phyloP scores from a whole-genome alignment of 2,888 invertebrate genomes.

The Balanococcus diminutus region DNA sequence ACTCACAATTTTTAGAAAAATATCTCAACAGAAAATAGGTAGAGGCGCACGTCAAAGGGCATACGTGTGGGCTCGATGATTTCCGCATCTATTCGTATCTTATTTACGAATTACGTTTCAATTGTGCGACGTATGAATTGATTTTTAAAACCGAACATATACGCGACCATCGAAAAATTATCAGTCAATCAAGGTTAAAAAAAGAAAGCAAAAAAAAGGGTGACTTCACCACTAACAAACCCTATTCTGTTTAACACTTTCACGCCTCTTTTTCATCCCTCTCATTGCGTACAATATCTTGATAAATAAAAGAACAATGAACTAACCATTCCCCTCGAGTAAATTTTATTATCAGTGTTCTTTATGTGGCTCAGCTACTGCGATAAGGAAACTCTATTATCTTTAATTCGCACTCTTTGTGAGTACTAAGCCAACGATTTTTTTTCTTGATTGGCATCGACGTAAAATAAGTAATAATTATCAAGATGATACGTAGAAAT shows the following conservation, averaged over 20 bases:
- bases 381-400: slow-evolving; percentile 46
- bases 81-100: neutral
- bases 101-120: neutral
- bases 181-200: slow-evolving; percentile 40
- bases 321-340: neutral
- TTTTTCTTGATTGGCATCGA: too few relatives aligned
- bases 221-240: slow-evolving; percentile 53
- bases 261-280: slow-evolving; percentile 51
- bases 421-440: too few relatives aligned
- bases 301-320: slow-evolving; percentile 54
- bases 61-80: neutral
- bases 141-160: slow-evolving; percentile 9
- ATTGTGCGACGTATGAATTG: neutral
- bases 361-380: slow-evolving; percentile 40
- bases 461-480: too few relatives aligned
- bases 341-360: slow-evolving; percentile 49
- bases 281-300: slow-evolving; percentile 48
- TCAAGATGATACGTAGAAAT: too few relatives aligned
- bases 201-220: slow-evolving; percentile 41
- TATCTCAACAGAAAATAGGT: too few relatives aligned
- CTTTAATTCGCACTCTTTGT: slow-evolving; percentile 53
- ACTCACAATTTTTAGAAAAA: too few relatives aligned
- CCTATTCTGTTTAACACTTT: slow-evolving; percentile 52
- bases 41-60: too few relatives aligned
- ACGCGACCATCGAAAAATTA: slow-evolving; percentile 37